Evolutionary conservation across 2,113 vertebrate genomes (phyloP), one percentile per base, ranked within the genome.

Genomic region (Epinephelus fuscoguttatus): DNA sequence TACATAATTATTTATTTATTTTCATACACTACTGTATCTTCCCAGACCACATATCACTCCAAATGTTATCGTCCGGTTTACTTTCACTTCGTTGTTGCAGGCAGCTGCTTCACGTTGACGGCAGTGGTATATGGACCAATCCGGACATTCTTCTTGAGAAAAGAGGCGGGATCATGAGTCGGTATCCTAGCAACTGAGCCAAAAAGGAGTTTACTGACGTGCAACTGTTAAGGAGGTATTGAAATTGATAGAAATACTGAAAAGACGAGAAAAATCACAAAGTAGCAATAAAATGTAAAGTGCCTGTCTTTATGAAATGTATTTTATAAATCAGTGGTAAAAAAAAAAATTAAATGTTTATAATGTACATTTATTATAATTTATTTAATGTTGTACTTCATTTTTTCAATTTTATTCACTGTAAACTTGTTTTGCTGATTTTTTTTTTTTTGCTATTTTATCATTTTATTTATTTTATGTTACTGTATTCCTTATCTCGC

Each of bases 141-240:
- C 84, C 79, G 2, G 83, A 50, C 18, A 0, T 0, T 10, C 4
- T 14, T 15, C 14, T 70, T 2, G 6, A 3, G 2, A 15, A 52
- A 68, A 52, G 18, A 70, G 92, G 89, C 62, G 78, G 87, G 66
- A 23, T 55, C n/a, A 49, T 9, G 40, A 30, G 1, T 27, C 9
- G 19, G 80, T 87, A 78, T 59, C 88, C 3, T 30, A 52, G 88
- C 84, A 88, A 88, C 91, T 0, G 0, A 10, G 42, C 12, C 81
- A 56, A 45, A 92, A 92, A 88, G 52, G 14, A 59, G 70, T 75
- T 52, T 73, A 42, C 6, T 88, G 91, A 88, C 88, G 91, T 75
- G 73, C 25, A 74, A n/a, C 23, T 0, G 0, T 81, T 79, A 52
- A 75, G 1, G 55, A 25, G 15, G 8, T 17, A 49, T 45, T 45